Conservation (phyloP, 92 coral and sea anemone species). For the Zoanthus gigantus region DNA sequence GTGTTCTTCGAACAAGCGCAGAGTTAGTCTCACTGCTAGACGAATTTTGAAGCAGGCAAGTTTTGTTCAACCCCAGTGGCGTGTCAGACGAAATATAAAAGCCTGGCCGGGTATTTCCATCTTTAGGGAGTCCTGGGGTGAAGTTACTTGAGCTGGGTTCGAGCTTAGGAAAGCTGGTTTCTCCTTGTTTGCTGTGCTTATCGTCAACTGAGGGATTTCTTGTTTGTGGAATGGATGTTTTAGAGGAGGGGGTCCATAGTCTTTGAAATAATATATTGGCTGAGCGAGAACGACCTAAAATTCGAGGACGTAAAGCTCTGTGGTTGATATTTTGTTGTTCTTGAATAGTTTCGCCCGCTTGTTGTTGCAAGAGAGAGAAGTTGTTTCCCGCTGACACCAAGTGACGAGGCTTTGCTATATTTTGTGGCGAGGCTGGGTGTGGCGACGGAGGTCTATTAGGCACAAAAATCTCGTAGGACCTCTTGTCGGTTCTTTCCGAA, state of each 20-base stretch:
- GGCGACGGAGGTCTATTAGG: not conserved
- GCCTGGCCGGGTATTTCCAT: not conserved
- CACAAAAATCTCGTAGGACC: not conserved
- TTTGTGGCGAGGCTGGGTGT: conserved; percentile 10
- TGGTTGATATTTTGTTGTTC: not conserved
- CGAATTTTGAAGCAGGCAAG: not conserved
- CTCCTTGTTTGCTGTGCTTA: not conserved
- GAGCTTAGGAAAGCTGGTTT: not conserved
- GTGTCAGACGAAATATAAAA: not conserved
- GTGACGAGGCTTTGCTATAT: not conserved
- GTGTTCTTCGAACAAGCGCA: conserved; percentile 7
- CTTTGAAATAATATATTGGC: not conserved
- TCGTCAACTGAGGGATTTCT: not conserved
- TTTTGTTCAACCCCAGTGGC: not conserved
- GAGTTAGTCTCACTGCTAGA: not conserved
- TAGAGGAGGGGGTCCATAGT: not conserved
- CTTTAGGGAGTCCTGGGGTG: not conserved
- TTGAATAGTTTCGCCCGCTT: not conserved
- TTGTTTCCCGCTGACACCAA: not conserved
- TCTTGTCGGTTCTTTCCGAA: conserved; percentile 8
- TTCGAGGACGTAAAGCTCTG: conserved; percentile 1
- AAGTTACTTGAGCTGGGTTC: not conserved
- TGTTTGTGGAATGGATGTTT: not conserved
- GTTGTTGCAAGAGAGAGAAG: conserved; percentile 10
- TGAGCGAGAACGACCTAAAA: conserved; percentile 8